Evolutionary conservation across 2,113 vertebrate species (phyloP).

Genomic region (Halichoerus grypus): DNA sequence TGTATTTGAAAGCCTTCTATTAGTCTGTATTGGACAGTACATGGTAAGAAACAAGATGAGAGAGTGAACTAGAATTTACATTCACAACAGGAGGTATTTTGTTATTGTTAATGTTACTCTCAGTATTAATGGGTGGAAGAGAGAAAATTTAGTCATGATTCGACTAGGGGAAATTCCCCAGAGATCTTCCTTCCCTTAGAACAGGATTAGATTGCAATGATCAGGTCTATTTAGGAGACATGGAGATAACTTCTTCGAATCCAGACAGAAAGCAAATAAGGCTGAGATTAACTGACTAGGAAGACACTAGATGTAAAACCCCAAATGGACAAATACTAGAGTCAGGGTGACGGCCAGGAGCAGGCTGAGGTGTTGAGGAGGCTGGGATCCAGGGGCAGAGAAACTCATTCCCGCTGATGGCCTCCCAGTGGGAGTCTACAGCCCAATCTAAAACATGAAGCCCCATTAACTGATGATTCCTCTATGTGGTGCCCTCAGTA

Average conservation of each 20-base stretch:
- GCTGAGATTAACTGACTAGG: background rate
- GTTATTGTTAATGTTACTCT: background rate
- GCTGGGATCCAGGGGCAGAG: background rate
- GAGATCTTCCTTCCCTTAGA: background rate
- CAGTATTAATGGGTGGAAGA: background rate
- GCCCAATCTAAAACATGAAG: background rate
- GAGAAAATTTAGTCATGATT: background rate
- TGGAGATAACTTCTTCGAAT: background rate
- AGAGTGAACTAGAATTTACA: background rate
- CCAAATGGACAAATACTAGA: rapidly evolving
- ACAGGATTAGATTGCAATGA: background rate
- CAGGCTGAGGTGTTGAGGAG: background rate
- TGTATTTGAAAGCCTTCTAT: background rate
- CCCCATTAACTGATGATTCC: background rate
- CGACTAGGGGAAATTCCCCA: background rate
- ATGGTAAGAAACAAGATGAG: background rate
- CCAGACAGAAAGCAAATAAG: background rate
- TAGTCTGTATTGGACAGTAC: background rate
- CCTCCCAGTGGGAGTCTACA: background rate
- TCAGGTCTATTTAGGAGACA: background rate
- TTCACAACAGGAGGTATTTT: background rate
- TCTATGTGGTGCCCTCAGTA: rapidly evolving
- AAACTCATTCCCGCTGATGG: background rate
- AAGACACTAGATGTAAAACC: background rate
- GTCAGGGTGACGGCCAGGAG: rapidly evolving